phyloP scores from a whole-genome alignment of 2,888 invertebrate genomes.

The Ernsta delagoae region DNA sequence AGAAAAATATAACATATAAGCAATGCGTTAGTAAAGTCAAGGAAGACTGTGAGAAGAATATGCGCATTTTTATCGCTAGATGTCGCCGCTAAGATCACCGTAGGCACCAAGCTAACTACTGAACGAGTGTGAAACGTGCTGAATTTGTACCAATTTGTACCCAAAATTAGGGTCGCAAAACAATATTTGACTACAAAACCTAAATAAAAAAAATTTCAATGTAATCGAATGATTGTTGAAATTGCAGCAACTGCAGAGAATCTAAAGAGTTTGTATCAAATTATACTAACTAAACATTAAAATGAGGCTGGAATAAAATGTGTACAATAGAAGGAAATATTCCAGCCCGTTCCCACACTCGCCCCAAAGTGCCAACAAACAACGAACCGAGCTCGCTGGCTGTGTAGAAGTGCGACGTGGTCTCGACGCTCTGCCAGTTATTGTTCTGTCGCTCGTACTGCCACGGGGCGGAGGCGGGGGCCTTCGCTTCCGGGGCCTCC shows the following conservation, averaged over 20 bases:
- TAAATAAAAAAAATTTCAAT: too few relatives aligned
- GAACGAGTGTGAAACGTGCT: not conserved
- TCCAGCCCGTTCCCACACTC: slow-evolving; percentile 7
- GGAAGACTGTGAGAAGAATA: not conserved
- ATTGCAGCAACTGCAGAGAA: too few relatives aligned
- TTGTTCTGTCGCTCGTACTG: slow-evolving; percentile 54
- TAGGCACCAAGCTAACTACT: slow-evolving; percentile 11
- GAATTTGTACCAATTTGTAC: not conserved
- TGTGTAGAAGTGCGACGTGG: slow-evolving; percentile 72
- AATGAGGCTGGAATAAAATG: not conserved
- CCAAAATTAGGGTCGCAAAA: too few relatives aligned
- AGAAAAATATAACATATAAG: too few relatives aligned
- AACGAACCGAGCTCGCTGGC: slow-evolving; percentile 76
- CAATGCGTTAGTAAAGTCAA: not conserved
- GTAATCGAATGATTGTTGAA: too few relatives aligned
- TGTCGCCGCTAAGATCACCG: not conserved
- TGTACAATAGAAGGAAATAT: not conserved
- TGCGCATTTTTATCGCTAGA: slow-evolving; percentile 1
- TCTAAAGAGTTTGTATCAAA: too few relatives aligned
- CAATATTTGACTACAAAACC: too few relatives aligned
- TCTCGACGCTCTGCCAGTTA: slow-evolving; percentile 68
- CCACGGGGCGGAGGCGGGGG: slow-evolving; percentile 38
- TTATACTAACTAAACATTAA: too few relatives aligned
- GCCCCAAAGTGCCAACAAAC: slow-evolving; percentile 39
- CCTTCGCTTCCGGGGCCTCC: slow-evolving; percentile 35